Conservation (phyloP, 2,797 vertebrate species). For the Erithacus rubecula region DNA sequence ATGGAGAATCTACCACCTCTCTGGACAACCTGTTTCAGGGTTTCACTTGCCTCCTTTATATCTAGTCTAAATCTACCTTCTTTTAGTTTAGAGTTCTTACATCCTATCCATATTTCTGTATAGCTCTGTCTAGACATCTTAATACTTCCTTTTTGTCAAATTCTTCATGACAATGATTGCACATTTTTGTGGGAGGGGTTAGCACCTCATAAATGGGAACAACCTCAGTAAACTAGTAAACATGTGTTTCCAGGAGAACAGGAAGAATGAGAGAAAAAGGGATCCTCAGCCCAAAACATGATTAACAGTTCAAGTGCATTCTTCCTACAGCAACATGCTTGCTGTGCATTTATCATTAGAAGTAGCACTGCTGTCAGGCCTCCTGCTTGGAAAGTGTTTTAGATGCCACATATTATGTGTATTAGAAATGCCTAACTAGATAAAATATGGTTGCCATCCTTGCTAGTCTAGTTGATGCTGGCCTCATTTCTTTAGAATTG, state of each 20-base stretch:
- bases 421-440: neutral
- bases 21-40: neutral
- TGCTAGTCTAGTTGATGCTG: neutral
- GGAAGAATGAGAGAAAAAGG: neutral
- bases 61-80: neutral
- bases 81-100: neutral
- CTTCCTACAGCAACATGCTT: neutral
- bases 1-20: neutral
- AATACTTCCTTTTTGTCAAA: neutral
- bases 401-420: neutral
- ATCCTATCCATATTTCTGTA: neutral
- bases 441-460: neutral
- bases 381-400: neutral
- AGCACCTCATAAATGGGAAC: neutral
- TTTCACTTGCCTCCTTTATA: neutral
- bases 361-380: neutral
- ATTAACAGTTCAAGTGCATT: neutral
- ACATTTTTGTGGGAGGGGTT: neutral
- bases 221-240: neutral
- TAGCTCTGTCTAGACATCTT: neutral
- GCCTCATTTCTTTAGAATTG: slow-evolving; percentile 23
- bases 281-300: neutral
- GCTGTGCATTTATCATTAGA: neutral
- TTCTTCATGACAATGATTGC: neutral
- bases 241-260: neutral